Evolutionary conservation across 2,797 vertebrate species (phyloP), one percentile per base, ranked within the genome.

Genomic region (Glossophaga mutica): DNA sequence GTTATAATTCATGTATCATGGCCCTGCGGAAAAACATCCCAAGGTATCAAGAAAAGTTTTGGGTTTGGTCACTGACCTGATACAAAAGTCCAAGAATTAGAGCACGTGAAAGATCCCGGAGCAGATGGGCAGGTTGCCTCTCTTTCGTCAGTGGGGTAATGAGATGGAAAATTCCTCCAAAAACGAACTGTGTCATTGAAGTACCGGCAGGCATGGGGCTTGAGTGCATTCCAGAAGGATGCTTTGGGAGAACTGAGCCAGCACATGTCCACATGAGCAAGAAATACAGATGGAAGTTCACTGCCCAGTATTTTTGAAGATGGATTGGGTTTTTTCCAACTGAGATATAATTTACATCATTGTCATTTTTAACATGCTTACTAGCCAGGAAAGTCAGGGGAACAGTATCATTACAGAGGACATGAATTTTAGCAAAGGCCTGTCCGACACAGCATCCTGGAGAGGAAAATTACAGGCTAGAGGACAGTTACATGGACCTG

Each of bases 381-480:
- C 46, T 71, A 50, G 46, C 55, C 22, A 50, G 65, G n/a, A 71
- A 91, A 78, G 68, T 59, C 10, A 21, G 46, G 29, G 52, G 44
- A 15, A 16, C 18, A 29, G 10, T 39, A 1, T 24, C 22, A 1
- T 48, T n/a, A 32, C 1, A 32, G 39, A 48, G 9, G 14, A 50
- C 10, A 18, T 52, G 34, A 57, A n/a, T 76, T 65, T 14, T 5
- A 37, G 32, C 26, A 3, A 10, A 26, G 34, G 24, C 18, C 26
- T 18, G 29, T 44, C 55, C 39, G 1, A 1, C 1, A 0, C 0
- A 2, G 15, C 24, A 6, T 39, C 59, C 65, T 0, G 0, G 14
- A 21, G 48, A 52, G n/a, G 73, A 67, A 50, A 32, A 37, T 68
- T 37, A 16, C 5, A 21, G 68, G 73, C 5, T 10, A 34, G 57